These are phyloP conservation scores for Digitonthophagus gazella DNA, from an alignment of 2,888 invertebrate species.

Conservation along the genomic window DNA sequence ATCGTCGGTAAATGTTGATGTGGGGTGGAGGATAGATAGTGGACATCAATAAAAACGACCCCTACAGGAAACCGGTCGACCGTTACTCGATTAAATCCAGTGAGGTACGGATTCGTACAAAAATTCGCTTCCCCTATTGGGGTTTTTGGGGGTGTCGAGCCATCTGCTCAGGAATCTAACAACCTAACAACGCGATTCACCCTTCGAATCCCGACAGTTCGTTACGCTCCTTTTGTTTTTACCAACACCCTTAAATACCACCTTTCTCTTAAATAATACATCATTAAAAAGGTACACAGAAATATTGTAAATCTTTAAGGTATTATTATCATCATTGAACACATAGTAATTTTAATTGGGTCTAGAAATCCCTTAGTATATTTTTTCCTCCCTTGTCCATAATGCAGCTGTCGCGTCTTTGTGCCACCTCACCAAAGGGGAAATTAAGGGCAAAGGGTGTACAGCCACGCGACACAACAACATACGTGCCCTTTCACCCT, in stretches of 20 bases:
- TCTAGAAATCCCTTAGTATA: background rate
- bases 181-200: conserved; percentile 22
- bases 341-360: background rate
- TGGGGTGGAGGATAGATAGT: conserved; percentile 2
- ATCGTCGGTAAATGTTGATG: conserved; percentile 16
- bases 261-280: too few species aligned
- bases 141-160: conserved; percentile 21
- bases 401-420: background rate
- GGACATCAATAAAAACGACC: conserved; percentile 15
- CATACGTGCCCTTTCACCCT: background rate
- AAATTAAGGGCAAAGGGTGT: conserved; percentile 29
- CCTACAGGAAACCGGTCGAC: conserved; percentile 13
- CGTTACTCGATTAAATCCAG: conserved; percentile 17
- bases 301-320: too few species aligned
- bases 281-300: too few species aligned
- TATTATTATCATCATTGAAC: too few species aligned
- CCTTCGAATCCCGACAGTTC: conserved; percentile 1
- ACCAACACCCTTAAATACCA: too few species aligned
- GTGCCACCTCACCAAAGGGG: background rate
- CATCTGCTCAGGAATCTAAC: conserved; percentile 29
- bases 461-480: conserved; percentile 31
- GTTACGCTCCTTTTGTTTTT: background rate
- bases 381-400: background rate
- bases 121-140: conserved; percentile 15
- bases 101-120: conserved; percentile 23